Evolutionary conservation across 2,113 vertebrate genomes (phyloP).

Genomic region (Marcusenius ussheri): DNA sequence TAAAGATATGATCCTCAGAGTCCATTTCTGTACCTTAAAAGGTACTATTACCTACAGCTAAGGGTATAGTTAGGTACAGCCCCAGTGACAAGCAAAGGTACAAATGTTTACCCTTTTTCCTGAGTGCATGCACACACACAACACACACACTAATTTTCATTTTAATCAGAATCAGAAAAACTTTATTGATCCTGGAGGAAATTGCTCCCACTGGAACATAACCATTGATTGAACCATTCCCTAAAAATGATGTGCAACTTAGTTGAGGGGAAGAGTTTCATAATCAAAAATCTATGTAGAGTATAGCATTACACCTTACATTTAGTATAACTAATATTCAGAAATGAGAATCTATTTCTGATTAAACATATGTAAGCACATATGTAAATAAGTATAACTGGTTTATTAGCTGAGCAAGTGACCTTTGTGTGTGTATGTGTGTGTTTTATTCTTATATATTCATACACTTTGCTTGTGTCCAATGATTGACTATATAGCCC

Average conservation of each 20-base stretch:
- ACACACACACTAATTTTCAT: background rate
- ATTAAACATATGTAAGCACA: background rate
- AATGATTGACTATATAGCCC: background rate
- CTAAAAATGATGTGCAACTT: background rate
- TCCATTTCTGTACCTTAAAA: too few relatives aligned
- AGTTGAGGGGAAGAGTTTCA: background rate
- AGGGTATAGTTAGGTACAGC: too few relatives aligned
- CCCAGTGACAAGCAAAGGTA: too few relatives aligned
- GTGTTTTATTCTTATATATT: background rate
- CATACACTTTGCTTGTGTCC: background rate
- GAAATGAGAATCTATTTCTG: background rate
- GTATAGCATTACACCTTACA: slow-evolving; percentile 7
- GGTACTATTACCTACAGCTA: too few relatives aligned
- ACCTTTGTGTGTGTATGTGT: background rate
- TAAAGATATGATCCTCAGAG: too few relatives aligned
- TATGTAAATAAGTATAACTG: background rate
- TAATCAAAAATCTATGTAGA: background rate
- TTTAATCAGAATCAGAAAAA: too few relatives aligned
- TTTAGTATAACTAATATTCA: background rate
- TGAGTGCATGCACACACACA: background rate
- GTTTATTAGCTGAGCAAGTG: slow-evolving; percentile 3
- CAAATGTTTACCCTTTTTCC: too few relatives aligned
- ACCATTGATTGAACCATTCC: background rate
- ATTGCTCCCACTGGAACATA: background rate
- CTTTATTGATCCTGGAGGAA: too few relatives aligned